Conservation (phyloP, 2,113 vertebrate genomes). For the Channa maculata region DNA sequence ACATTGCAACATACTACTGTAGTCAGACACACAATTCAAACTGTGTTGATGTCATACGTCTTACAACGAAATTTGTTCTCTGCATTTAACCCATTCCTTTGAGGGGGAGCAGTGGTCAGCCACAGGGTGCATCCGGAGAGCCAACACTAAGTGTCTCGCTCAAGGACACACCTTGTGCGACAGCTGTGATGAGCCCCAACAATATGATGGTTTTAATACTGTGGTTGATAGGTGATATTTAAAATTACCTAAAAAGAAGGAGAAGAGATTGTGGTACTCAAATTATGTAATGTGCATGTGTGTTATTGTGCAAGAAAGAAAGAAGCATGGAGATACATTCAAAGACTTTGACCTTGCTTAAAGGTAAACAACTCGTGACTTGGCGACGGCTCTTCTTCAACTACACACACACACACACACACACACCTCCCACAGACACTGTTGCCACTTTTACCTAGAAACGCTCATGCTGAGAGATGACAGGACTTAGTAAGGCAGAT, state of each 20-base stretch:
- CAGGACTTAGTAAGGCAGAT: neutral
- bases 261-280: neutral
- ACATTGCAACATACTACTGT: constrained; percentile 4
- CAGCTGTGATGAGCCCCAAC: no score
- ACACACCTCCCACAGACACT: constrained; percentile 43
- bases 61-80: no score
- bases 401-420: neutral
- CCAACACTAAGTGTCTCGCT: no score
- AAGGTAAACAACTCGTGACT: constrained; percentile 70
- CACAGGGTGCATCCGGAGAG: no score
- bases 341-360: constrained; percentile 32
- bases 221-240: no score
- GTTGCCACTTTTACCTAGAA: constrained; percentile 33
- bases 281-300: constrained; percentile 31
- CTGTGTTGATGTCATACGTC: no score
- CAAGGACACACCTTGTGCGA: no score
- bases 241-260: neutral
- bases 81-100: no score
- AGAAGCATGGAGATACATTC: constrained; percentile 7
- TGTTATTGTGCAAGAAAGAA: constrained; percentile 9
- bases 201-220: no score
- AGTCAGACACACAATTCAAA: constrained; percentile 1
- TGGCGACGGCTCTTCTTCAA: constrained; percentile 49
- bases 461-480: constrained; percentile 19
- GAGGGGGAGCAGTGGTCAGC: no score